Conservation (phyloP, 1,140 invertebrate genomes). For the Aporrectodea caliginosa region DNA sequence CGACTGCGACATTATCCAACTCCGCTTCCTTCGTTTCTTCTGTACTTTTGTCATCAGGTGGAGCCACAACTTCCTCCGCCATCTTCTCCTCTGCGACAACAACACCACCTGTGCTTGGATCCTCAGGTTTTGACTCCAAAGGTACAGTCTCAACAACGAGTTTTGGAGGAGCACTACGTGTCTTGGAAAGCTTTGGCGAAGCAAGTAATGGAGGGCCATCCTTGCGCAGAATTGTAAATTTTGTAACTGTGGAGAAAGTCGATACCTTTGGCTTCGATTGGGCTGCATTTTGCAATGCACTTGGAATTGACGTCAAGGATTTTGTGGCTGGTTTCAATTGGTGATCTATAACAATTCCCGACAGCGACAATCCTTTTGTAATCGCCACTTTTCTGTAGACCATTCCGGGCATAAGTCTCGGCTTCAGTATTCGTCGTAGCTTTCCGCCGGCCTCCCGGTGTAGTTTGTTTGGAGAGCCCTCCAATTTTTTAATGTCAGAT, state of each 20-base stretch:
- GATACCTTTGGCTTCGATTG: not conserved
- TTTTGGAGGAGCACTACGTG: not conserved
- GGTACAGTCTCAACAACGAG: not conserved
- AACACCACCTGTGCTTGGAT: not conserved
- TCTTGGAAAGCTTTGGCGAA: too few species aligned
- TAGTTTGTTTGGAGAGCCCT: constrained; percentile 6
- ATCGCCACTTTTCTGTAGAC: constrained; percentile 10
- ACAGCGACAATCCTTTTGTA: constrained; percentile 4
- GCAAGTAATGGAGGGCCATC: not conserved
- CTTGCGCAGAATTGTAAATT: not conserved
- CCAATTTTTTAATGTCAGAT: constrained; percentile 11
- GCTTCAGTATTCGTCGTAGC: constrained; percentile 22
- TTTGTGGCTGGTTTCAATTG: not conserved
- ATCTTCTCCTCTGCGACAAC: not conserved
- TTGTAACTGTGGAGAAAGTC: not conserved
- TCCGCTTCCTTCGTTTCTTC: not conserved
- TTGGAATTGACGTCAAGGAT: not conserved
- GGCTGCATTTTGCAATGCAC: not conserved
- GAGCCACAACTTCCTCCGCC: not conserved
- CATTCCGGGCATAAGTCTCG: constrained; percentile 18
- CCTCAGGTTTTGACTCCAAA: not conserved
- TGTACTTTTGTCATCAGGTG: too few species aligned
- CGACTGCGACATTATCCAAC: not conserved
- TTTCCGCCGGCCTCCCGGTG: constrained; percentile 24
- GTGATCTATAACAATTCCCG: too few species aligned